Evolutionary conservation across 1,140 invertebrate species (phyloP).

Genomic region (Marisa cornuarietis): DNA sequence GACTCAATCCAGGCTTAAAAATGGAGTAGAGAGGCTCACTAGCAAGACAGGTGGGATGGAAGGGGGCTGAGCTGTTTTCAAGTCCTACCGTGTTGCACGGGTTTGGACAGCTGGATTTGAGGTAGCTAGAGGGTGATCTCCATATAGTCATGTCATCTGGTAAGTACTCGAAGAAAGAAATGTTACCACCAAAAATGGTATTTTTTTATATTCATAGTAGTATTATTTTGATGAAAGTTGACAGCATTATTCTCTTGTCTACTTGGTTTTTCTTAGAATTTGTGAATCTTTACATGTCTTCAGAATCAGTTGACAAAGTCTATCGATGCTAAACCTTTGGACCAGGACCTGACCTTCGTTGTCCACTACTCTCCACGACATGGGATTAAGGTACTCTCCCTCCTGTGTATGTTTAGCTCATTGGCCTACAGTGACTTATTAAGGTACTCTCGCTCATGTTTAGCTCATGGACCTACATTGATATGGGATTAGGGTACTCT

Average conservation of each 20-base stretch:
- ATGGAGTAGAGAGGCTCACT: too few species aligned
- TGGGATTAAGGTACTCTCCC: slow-evolving; percentile 53
- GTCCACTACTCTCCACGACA: slow-evolving; percentile 55
- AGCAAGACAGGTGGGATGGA: too few species aligned
- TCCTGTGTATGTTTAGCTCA: neutral
- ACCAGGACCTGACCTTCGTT: slow-evolving; percentile 59
- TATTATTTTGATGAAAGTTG: neutral
- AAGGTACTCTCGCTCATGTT: slow-evolving; percentile 41
- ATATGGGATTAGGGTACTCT: slow-evolving; percentile 56
- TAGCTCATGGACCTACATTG: neutral
- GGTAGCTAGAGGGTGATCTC: too few species aligned
- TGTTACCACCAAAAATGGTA: too few species aligned
- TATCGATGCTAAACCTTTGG: slow-evolving; percentile 49
- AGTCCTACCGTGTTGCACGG: too few species aligned
- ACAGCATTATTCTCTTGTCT: neutral
- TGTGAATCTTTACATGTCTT: neutral
- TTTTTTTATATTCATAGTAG: neutral
- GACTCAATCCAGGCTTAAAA: too few species aligned
- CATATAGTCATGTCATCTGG: too few species aligned
- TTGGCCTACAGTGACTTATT: slow-evolving; percentile 18
- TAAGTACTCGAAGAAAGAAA: too few species aligned
- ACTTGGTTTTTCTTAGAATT: too few species aligned
- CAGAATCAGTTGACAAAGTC: slow-evolving; percentile 61
- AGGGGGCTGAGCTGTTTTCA: too few species aligned
- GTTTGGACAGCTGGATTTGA: too few species aligned